These are phyloP conservation scores for Drosophila kikkawai DNA, from an alignment of 1,140 invertebrate genomes.

Conservation along the genomic window DNA sequence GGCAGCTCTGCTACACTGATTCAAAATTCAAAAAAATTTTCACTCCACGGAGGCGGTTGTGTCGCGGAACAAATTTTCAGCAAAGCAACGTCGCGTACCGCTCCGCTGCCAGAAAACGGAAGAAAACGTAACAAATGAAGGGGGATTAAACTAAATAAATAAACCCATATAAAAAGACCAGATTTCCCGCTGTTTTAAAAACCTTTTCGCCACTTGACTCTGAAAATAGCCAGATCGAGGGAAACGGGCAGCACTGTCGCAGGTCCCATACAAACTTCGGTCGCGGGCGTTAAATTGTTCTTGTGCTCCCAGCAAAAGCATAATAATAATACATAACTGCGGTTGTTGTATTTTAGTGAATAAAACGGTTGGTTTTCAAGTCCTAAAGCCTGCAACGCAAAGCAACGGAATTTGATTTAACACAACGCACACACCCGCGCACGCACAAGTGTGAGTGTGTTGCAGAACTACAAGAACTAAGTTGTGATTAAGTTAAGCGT, in stretches of 20 bases:
- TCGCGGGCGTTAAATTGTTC: conserved; percentile 21
- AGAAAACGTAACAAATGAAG: background rate
- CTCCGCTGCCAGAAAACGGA: background rate
- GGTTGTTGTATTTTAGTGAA: conserved; percentile 6
- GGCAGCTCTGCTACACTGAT: no score
- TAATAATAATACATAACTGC: background rate
- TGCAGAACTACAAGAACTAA: conserved; percentile 23
- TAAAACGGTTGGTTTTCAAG: conserved; percentile 17
- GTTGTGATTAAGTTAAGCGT: conserved; percentile 8
- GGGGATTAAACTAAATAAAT: background rate
- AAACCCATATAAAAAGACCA: background rate
- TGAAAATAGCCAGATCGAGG: background rate
- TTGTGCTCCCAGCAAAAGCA: conserved; percentile 9
- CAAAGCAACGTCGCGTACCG: no score
- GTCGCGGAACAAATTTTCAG: no score
- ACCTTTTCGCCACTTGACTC: background rate
- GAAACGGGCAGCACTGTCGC: background rate
- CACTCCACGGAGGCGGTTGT: no score
- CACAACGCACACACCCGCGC: conserved; percentile 12
- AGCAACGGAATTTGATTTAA: background rate
- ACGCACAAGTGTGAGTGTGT: conserved; percentile 29
- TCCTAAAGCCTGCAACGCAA: background rate
- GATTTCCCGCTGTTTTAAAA: background rate
- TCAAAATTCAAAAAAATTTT: no score
- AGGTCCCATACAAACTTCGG: background rate